phyloP scores from a whole-genome alignment of 2,113 vertebrate genomes.

The Corydoras maculifer region DNA sequence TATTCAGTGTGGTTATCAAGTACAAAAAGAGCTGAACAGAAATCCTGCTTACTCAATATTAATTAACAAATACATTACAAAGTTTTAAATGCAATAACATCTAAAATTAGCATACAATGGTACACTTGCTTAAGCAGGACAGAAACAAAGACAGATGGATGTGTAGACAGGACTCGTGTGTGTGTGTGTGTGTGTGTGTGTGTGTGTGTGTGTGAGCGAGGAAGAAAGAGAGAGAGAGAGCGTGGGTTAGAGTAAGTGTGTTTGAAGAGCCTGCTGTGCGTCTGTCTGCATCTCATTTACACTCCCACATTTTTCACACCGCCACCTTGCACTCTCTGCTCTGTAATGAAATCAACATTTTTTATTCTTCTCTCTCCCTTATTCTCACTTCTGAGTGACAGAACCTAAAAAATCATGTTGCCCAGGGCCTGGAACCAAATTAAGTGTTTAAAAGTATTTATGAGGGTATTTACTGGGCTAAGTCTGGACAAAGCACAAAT shows the following conservation, averaged over 20 bases:
- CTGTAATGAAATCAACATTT: conserved; percentile 64
- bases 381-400: conserved; percentile 50
- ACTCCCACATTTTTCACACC: conserved; percentile 61
- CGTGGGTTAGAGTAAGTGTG: conserved; percentile 5
- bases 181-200: conserved; percentile 15
- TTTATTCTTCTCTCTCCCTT: conserved; percentile 43
- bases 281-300: conserved; percentile 69
- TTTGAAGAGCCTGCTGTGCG: conserved; percentile 50
- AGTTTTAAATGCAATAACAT: too few species aligned
- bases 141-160: conserved; percentile 19
- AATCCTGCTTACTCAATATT: too few species aligned
- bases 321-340: conserved; percentile 37
- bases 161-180: conserved; percentile 11
- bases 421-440: conserved; percentile 65
- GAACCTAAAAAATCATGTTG: conserved; percentile 53
- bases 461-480: conserved; percentile 60
- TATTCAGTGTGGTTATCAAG: too few species aligned
- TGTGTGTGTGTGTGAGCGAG: conserved; percentile 12
- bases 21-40: too few species aligned
- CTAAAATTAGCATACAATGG: neutral
- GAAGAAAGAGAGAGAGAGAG: neutral
- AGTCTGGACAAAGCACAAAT: conserved; percentile 53
- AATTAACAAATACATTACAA: too few species aligned
- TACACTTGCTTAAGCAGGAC: neutral
- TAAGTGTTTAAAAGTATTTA: conserved; percentile 70